These are phyloP conservation scores for Accipiter cooperii DNA, from an alignment of 2,113 vertebrate species.

Conservation along the genomic window DNA sequence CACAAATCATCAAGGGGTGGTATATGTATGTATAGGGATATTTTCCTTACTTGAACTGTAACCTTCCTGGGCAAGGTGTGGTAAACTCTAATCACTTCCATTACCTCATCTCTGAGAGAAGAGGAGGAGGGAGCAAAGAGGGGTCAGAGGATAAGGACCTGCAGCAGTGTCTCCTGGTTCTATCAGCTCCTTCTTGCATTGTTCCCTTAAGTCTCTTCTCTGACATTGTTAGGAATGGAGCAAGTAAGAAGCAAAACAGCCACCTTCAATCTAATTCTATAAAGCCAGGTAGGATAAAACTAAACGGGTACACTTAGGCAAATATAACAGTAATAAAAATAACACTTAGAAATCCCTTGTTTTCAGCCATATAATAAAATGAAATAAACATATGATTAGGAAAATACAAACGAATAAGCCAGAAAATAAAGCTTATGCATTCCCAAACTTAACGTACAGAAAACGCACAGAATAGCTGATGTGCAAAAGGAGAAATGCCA, in stretches of 20 bases:
- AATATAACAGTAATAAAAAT: neutral
- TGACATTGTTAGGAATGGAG: neutral
- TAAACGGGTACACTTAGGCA: neutral
- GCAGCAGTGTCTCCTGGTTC: neutral
- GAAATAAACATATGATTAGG: neutral
- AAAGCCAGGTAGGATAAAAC: neutral
- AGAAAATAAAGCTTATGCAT: neutral
- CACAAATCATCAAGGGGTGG: neutral
- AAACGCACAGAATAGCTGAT: neutral
- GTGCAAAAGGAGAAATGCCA: neutral
- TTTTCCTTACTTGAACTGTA: neutral
- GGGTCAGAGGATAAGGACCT: neutral
- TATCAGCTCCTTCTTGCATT: neutral
- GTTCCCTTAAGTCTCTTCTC: neutral
- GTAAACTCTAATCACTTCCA: neutral
- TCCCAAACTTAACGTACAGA: neutral
- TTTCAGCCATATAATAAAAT: neutral
- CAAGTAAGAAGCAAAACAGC: neutral
- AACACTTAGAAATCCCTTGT: neutral
- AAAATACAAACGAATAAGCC: neutral
- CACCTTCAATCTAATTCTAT: neutral
- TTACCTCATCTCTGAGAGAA: neutral
- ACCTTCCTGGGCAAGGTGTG: neutral
- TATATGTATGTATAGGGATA: accelerated
- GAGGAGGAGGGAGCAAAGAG: neutral